Evolutionary conservation across 1,140 invertebrate species (phyloP), one percentile per base, ranked within the genome.

Genomic region (Achatina immaculata): DNA sequence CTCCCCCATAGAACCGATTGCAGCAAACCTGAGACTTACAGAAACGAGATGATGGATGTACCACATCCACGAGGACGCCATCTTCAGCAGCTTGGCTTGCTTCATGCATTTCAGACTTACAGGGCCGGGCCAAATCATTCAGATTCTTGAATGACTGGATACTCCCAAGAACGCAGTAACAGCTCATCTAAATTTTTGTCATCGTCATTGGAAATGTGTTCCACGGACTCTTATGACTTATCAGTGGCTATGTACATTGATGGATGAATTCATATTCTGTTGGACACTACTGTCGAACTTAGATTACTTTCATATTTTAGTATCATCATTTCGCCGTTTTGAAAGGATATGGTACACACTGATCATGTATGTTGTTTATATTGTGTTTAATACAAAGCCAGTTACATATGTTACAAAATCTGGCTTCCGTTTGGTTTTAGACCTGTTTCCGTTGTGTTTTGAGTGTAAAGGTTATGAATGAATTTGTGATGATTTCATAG

Each of bases 351-450:
- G n/a, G n/a, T n/a, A n/a, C n/a, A n/a, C n/a, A n/a, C n/a, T n/a
- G n/a, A n/a, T n/a, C n/a, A n/a, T 48, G 9, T 75, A 24, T 28
- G 16, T 34, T 24, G 3, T 16, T 19, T 51, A 4, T n/a, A 31
- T 55, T 76, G 21, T 31, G 3, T 28, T 28, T 76, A 51, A 9
- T 58, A 0, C 28, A 11, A 58, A n/a, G 43, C 58, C 43, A 45
- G 38, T 43, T 68, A 40, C 62, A 66, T 66, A 43, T 79, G 43
- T 69, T 48, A 69, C 42, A n/a, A 66, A 68, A 43, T 42, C 76
- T 68, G 65, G 43, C 62, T 78, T 48, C 48, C 34, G n/a, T 55
- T 34, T n/a, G 31, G 28, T 62, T 62, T 21, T 9, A 4, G 58
- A 16, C 16, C 58, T 6, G 7, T 62, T 62, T 62, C n/a, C 6